phyloP scores from a whole-genome alignment of 1,140 invertebrate genomes.

The Ostrea denselamellosa region DNA sequence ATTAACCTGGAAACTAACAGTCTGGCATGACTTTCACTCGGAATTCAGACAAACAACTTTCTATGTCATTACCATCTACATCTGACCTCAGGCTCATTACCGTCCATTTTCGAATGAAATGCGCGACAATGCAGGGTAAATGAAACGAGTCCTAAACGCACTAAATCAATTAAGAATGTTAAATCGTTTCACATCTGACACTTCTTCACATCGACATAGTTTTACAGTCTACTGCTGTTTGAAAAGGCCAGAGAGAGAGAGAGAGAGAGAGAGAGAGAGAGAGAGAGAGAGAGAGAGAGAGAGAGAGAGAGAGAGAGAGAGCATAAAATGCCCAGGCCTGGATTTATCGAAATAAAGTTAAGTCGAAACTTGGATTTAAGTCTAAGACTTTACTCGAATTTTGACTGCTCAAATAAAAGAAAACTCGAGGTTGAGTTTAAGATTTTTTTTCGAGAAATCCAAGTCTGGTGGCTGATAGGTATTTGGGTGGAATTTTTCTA shows the following conservation, averaged over 20 bases:
- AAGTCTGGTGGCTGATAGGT: too few species aligned
- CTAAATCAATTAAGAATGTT: not conserved
- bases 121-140: not conserved
- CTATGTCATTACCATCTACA: not conserved
- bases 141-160: not conserved
- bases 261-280: too few species aligned
- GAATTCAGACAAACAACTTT: not conserved
- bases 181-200: not conserved
- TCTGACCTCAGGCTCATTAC: not conserved
- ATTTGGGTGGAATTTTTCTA: too few species aligned
- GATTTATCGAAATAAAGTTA: too few species aligned
- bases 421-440: too few species aligned
- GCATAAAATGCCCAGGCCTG: too few species aligned
- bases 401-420: too few species aligned
- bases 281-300: too few species aligned
- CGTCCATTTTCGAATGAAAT: not conserved
- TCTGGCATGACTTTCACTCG: not conserved
- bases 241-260: not conserved
- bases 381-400: too few species aligned
- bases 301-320: too few species aligned
- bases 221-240: not conserved
- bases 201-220: not conserved
- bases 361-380: too few species aligned
- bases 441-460: too few species aligned
- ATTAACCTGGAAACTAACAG: not conserved